Conservation (phyloP, 2,797 vertebrate genomes). For the Poeciliopsis turneri region DNA sequence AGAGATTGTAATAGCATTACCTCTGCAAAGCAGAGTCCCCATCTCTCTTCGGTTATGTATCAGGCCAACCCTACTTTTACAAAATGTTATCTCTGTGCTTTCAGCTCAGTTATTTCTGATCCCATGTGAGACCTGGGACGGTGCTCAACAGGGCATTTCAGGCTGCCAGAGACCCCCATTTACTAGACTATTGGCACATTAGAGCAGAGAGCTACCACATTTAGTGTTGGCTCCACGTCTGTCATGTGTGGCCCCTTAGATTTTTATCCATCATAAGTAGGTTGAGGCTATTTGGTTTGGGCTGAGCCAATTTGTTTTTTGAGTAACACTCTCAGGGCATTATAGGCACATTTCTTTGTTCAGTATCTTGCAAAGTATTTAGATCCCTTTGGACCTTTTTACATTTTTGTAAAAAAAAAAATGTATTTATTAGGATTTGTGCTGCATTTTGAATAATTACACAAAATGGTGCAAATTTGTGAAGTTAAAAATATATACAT, state of each 20-base stretch:
- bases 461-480: not conserved
- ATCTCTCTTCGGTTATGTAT: constrained; percentile 22
- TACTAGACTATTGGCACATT: constrained; percentile 56
- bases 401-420: not conserved
- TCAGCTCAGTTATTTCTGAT: constrained; percentile 59
- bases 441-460: not conserved
- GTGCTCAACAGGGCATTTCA: constrained; percentile 46
- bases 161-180: constrained; percentile 58
- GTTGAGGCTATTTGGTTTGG: constrained; percentile 31
- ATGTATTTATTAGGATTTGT: not conserved
- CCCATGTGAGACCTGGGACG: constrained; percentile 54
- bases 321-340: not conserved
- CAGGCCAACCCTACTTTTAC: constrained; percentile 31
- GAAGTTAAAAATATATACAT: not conserved
- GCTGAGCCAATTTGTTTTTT: constrained; percentile 6
- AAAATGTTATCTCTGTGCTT: constrained; percentile 62
- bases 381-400: not conserved
- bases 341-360: constrained; percentile 20
- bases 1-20: constrained; percentile 3
- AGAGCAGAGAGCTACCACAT: constrained; percentile 38
- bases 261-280: constrained; percentile 48
- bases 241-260: constrained; percentile 11
- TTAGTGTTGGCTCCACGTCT: constrained; percentile 40
- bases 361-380: not conserved
- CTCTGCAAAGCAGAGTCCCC: constrained; percentile 20